Conservation (phyloP, 2,888 invertebrate genomes). For the Junonia oenone region DNA sequence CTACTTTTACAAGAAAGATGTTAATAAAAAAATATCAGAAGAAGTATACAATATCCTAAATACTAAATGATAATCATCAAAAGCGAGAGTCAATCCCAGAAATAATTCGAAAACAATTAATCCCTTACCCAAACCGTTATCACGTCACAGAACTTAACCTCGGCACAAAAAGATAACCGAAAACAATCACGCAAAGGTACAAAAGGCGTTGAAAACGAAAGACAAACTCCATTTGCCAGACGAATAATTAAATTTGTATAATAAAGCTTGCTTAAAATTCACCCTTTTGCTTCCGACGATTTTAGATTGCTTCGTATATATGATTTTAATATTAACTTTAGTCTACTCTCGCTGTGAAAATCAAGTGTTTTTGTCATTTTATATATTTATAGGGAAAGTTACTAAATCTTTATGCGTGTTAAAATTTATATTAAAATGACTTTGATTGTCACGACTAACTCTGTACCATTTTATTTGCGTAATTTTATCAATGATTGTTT, state of each 20-base stretch:
- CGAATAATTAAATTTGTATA: constrained; percentile 35
- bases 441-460: no score
- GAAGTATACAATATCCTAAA: not conserved
- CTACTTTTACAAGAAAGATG: no score
- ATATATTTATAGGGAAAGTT: no score
- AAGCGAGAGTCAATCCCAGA: not conserved
- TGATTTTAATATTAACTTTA: constrained; percentile 25
- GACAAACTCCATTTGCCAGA: constrained; percentile 40
- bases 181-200: constrained; percentile 32
- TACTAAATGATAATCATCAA: not conserved
- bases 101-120: constrained; percentile 15
- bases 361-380: constrained; percentile 1
- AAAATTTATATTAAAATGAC: no score
- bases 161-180: constrained; percentile 30
- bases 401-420: no score
- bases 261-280: constrained; percentile 40
- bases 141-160: constrained; percentile 35
- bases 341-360: constrained; percentile 4
- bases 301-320: constrained; percentile 21
- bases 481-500: no score
- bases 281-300: constrained; percentile 33
- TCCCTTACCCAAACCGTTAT: constrained; percentile 37
- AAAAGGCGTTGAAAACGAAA: constrained; percentile 34
- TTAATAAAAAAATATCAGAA: no score
- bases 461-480: no score